phyloP scores from a whole-genome alignment of 1,140 invertebrate genomes.

The Drosophila repletoides region DNA sequence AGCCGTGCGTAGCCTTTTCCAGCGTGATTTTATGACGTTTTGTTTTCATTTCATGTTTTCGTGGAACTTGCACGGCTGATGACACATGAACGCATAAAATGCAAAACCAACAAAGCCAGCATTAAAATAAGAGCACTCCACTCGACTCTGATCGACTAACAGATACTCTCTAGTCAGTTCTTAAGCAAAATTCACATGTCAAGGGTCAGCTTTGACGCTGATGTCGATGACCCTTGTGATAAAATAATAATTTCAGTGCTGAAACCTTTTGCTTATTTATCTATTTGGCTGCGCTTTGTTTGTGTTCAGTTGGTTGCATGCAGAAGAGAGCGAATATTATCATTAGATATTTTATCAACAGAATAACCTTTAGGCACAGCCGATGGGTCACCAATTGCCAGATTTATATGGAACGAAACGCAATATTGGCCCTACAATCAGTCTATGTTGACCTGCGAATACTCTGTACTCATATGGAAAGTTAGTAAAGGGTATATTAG shows the following conservation, averaged over 20 bases:
- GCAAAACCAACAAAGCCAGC: conserved; percentile 57
- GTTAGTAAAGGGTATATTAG: too few relatives aligned
- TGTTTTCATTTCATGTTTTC: conserved; percentile 61
- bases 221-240: conserved; percentile 54
- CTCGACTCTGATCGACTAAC: too few relatives aligned
- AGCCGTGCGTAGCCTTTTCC: conserved; percentile 13
- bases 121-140: conserved; percentile 74
- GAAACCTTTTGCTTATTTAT: conserved; percentile 62
- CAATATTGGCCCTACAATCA: too few relatives aligned
- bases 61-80: conserved; percentile 42
- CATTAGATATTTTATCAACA: conserved; percentile 61
- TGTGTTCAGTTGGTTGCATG: conserved; percentile 8
- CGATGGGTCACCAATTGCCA: not conserved
- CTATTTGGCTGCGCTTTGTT: conserved; percentile 38
- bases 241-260: conserved; percentile 64
- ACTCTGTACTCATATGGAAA: too few relatives aligned
- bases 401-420: not conserved
- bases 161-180: too few relatives aligned
- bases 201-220: conserved; percentile 1
- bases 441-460: not conserved
- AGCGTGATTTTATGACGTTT: conserved; percentile 20
- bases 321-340: conserved; percentile 57
- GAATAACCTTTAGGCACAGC: not conserved
- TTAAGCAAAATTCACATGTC: not conserved
- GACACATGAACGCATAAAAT: conserved; percentile 63